Percentiles rank a stretch among this genome's conserved stretches.
These are phyloP conservation scores for Laticauda laticaudata DNA, from an alignment of 2,113 vertebrate species.

Conservation along the genomic window DNA sequence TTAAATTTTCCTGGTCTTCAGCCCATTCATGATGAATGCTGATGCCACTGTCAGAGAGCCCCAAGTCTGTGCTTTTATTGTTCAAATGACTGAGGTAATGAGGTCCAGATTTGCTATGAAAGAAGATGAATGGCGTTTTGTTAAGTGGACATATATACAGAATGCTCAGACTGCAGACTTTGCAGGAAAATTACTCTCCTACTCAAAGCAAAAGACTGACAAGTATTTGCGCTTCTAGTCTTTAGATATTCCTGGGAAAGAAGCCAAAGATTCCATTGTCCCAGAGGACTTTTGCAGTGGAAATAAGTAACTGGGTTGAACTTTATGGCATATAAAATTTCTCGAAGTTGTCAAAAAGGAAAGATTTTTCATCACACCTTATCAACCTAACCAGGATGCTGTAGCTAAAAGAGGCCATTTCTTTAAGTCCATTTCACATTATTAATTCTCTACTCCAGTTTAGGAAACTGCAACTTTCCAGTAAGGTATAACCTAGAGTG, in stretches of 20 bases:
- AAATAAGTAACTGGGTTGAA: not conserved
- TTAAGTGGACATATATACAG: not conserved
- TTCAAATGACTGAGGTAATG: not conserved
- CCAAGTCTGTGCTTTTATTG: not conserved
- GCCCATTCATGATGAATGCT: not conserved
- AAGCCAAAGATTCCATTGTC: not conserved
- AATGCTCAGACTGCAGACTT: not conserved
- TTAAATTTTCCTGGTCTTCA: not conserved
- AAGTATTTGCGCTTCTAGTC: not conserved
- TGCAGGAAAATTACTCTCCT: not conserved
- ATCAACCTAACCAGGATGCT: not conserved
- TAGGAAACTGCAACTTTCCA: not conserved
- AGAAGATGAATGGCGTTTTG: not conserved
- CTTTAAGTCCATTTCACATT: not conserved
- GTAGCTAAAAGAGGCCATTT: not conserved
- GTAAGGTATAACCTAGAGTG: not conserved
- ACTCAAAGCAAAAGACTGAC: not conserved
- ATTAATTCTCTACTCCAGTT: not conserved
- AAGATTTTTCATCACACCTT: conserved; percentile 6
- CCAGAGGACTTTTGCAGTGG: not conserved
- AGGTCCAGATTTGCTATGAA: not conserved
- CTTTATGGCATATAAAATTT: not conserved
- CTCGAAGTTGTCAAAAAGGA: not conserved
- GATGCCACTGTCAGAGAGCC: not conserved
- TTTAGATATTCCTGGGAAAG: conserved; percentile 7